phyloP scores from a whole-genome alignment of 2,797 vertebrate species.

The Leptodactylus fallax region DNA sequence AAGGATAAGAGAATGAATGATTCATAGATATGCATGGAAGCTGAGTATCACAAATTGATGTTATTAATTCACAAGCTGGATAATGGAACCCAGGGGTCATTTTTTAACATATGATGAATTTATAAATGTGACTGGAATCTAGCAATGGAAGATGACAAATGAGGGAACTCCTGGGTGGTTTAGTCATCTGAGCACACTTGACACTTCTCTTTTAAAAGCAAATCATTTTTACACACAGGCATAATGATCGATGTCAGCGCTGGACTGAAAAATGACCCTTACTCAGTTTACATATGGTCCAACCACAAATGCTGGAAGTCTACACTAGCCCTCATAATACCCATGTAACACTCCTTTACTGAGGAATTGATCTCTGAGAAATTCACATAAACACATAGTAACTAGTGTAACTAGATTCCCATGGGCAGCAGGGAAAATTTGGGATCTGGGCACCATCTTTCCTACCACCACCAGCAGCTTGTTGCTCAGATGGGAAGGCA shows the following conservation, averaged over 20 bases:
- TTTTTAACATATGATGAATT: constrained; percentile 47
- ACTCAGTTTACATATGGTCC: neutral
- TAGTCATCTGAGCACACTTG: constrained; percentile 20
- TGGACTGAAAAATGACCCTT: constrained; percentile 36
- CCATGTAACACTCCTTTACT: neutral
- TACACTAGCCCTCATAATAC: neutral
- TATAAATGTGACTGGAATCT: constrained; percentile 25
- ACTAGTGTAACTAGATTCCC: too few relatives aligned
- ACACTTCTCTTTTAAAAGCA: constrained; percentile 26
- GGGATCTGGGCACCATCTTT: too few relatives aligned
- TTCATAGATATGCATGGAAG: constrained; percentile 40
- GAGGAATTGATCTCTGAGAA: neutral
- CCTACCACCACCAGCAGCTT: too few relatives aligned
- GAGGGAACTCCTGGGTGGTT: constrained; percentile 31
- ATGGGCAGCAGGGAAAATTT: too few relatives aligned
- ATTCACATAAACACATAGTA: neutral
- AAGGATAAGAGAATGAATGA: constrained; percentile 44
- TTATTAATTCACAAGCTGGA: constrained; percentile 56
- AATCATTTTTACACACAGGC: constrained; percentile 36
- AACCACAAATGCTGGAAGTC: neutral
- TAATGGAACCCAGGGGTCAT: constrained; percentile 54
- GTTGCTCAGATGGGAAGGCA: too few relatives aligned
- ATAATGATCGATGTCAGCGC: constrained; percentile 24
- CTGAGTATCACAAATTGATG: constrained; percentile 39
- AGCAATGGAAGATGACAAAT: constrained; percentile 22